These are phyloP conservation scores for Araneus ventricosus DNA, from an alignment of 1,140 invertebrate genomes.

Conservation along the genomic window DNA sequence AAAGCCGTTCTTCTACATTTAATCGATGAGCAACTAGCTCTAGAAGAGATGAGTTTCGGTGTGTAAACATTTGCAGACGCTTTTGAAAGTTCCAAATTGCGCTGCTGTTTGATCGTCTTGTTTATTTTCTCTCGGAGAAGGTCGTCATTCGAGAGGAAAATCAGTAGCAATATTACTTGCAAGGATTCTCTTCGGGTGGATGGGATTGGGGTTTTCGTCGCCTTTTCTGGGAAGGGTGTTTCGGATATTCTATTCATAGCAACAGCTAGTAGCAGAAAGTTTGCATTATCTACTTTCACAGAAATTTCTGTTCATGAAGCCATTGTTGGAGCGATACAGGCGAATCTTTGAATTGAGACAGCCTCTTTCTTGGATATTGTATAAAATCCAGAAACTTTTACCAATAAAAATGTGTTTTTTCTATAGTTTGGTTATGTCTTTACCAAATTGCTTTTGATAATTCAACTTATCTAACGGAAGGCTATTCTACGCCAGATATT, in stretches of 20 bases:
- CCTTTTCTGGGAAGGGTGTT: no score
- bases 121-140: background rate
- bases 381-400: no score
- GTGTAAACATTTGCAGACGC: background rate
- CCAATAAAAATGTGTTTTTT: no score
- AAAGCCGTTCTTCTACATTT: background rate
- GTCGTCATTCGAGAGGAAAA: background rate
- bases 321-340: background rate
- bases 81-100: background rate
- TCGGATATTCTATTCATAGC: background rate
- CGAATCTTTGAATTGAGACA: no score
- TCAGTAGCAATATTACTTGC: background rate
- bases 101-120: background rate
- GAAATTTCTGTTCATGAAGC: background rate
- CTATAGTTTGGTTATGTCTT: no score
- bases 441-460: no score
- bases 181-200: background rate
- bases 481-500: no score
- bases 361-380: no score
- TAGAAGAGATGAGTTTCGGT: background rate
- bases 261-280: background rate
- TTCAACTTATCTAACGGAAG: no score
- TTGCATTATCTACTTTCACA: background rate
- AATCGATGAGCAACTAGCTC: background rate
- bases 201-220: background rate